Percentiles rank a stretch among this genome's conserved stretches.
Evolutionary conservation across 1,140 invertebrate genomes (phyloP).

Genomic region (Drosophila ogumai): DNA sequence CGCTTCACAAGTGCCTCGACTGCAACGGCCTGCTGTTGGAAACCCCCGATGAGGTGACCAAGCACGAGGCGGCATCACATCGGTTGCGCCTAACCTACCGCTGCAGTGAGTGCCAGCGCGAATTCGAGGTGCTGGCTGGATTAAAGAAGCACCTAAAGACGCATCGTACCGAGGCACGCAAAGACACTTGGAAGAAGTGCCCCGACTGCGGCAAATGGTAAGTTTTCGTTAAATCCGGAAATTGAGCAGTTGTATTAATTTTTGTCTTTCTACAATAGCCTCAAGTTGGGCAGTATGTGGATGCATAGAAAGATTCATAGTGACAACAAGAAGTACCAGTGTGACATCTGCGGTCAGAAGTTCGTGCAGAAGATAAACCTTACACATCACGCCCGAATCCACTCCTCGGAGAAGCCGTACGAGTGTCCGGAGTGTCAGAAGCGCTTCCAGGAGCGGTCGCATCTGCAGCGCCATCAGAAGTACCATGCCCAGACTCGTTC

Average conservation of each 20-base stretch:
- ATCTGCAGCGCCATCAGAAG: conserved; percentile 85
- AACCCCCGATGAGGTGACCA: conserved; percentile 56
- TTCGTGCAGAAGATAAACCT: conserved; percentile 86
- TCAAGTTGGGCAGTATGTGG: conserved; percentile 85
- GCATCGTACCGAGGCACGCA: conserved; percentile 74
- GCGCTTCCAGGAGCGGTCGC: conserved; percentile 86
- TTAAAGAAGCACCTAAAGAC: conserved; percentile 81
- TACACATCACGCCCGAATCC: conserved; percentile 86
- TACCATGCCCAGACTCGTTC: conserved; percentile 85
- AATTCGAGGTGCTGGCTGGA: conserved; percentile 70
- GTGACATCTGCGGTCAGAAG: conserved; percentile 86
- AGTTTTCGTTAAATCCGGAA: conserved; percentile 28
- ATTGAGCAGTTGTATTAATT: neutral
- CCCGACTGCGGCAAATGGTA: conserved; percentile 86
- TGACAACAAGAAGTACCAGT: conserved; percentile 85
- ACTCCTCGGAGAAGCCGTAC: conserved; percentile 88
- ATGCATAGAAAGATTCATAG: conserved; percentile 86
- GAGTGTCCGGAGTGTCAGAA: conserved; percentile 88
- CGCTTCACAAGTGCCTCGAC: conserved; percentile 75
- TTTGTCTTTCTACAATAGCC: conserved; percentile 60
- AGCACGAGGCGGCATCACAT: conserved; percentile 68
- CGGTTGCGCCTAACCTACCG: conserved; percentile 68
- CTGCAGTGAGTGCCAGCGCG: conserved; percentile 73
- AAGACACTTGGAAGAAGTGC: conserved; percentile 84
- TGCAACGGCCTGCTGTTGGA: conserved; percentile 72